These are phyloP conservation scores for Diarsia dahlii DNA, from an alignment of 2,888 invertebrate species.

Conservation along the genomic window DNA sequence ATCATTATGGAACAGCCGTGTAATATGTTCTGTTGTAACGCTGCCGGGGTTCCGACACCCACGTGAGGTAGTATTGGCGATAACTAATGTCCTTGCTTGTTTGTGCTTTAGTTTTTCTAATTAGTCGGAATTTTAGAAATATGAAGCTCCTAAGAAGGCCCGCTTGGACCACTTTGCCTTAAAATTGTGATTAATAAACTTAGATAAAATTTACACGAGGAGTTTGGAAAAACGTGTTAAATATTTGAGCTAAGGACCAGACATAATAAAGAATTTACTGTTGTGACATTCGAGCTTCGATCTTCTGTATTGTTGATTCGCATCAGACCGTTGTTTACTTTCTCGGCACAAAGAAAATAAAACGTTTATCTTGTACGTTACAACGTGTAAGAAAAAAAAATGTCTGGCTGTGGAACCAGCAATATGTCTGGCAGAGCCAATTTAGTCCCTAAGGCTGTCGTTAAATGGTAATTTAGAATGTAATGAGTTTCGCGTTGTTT, in stretches of 20 bases:
- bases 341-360: not conserved
- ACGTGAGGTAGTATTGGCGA: constrained; percentile 12
- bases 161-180: not conserved
- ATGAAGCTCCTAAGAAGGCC: not conserved
- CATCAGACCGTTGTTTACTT: constrained; percentile 1
- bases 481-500: constrained; percentile 46
- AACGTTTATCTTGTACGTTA: not conserved
- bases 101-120: not conserved
- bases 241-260: not conserved
- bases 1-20: constrained; percentile 41
- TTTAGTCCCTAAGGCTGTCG: constrained; percentile 31
- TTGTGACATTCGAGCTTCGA: not conserved
- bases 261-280: not conserved
- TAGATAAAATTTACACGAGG: not conserved
- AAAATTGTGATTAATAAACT: not conserved
- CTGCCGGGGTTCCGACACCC: constrained; percentile 26
- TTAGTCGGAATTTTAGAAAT: not conserved
- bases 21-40: constrained; percentile 42
- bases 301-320: not conserved
- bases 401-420: constrained; percentile 25
- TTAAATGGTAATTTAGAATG: constrained; percentile 51
- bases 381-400: constrained; percentile 7
- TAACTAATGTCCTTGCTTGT: constrained; percentile 16
- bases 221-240: not conserved
- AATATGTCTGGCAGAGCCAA: constrained; percentile 41